Evolutionary conservation across 2,797 vertebrate genomes (phyloP), one percentile per base, ranked within the genome.

Genomic region (Sphaeramia orbicularis): DNA sequence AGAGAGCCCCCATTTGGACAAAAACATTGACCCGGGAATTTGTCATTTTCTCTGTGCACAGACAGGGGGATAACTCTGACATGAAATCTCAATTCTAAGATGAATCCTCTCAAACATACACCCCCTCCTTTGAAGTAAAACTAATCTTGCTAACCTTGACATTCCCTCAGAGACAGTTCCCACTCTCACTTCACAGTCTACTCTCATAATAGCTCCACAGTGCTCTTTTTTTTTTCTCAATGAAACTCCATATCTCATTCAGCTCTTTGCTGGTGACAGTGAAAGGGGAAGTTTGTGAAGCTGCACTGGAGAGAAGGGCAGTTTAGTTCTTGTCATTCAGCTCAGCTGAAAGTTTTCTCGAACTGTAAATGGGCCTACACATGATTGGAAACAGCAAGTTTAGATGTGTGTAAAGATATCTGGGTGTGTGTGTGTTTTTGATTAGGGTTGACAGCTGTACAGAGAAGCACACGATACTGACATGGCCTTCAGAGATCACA

Each of bases 221-320:
- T 81, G 50, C 57, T 84, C 62, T 54, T 85, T 79, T 72, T 68
- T 83, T 69, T 83, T 43, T 76, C 81, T 93, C 87, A 91, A 89
- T 92, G 90, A 89, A 91, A 89, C 85, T 78, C 78, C 76, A 84
- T 88, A 84, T 91, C 85, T 89, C 85, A 91, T 88, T 92, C 84
- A 91, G 80, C 65, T 90, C 69, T 83, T 74, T 63, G 69, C 77
- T 74, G 55, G 59, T 9, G 3, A 63, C 79, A 78, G 52, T 72
- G 73, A 80, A 71, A 77, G 27, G 62, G 44, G 64, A 58, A 57
- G 76, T 73, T 65, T 81, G 63, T 66, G 76, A 68, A 72, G 65
- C 30, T 0, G 52, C 49, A 70, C 59, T 58, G 66, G 40, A n/a
- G 38, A 80, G 67, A 80, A 74, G 72, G 42, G 51, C 44, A 70